Percentiles rank a stretch among this genome's conserved stretches.
phyloP scores from a whole-genome alignment of 1,140 invertebrate genomes.

The Amyelois transitella region DNA sequence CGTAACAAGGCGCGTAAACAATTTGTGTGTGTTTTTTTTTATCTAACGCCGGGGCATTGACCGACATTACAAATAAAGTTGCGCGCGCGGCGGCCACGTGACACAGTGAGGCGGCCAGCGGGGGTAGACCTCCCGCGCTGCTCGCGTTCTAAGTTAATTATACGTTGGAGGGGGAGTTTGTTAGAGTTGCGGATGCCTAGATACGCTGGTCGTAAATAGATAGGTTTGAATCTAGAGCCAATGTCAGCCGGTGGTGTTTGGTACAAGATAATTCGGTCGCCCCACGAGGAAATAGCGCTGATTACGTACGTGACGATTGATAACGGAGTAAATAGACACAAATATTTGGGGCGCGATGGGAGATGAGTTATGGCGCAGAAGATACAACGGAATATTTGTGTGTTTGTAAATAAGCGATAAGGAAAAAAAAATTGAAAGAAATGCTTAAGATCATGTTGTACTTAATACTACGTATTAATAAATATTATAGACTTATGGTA shows the following conservation, averaged over 20 bases:
- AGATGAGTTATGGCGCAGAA: too few species aligned
- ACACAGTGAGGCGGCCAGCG: constrained; percentile 48
- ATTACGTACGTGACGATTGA: neutral
- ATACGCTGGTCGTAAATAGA: constrained; percentile 21
- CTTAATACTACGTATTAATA: too few species aligned
- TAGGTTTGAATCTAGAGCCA: constrained; percentile 42
- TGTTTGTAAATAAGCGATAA: too few species aligned
- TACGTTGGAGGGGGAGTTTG: constrained; percentile 1
- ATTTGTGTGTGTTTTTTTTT: constrained; percentile 67
- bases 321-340: neutral
- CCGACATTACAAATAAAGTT: constrained; percentile 67
- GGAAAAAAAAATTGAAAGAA: too few species aligned
- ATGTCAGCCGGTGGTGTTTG: constrained; percentile 42
- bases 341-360: too few species aligned
- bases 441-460: too few species aligned
- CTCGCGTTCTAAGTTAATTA: neutral
- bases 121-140: constrained; percentile 17
- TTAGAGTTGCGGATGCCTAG: constrained; percentile 3
- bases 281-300: neutral
- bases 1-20: constrained; percentile 67
- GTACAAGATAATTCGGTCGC: constrained; percentile 35
- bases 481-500: too few species aligned
- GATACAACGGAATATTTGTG: too few species aligned
- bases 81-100: constrained; percentile 67
- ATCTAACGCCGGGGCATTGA: constrained; percentile 71